Evolutionary conservation across 2,113 vertebrate genomes (phyloP), one percentile per base, ranked within the genome.

Genomic region (Rhinoptilus africanus): DNA sequence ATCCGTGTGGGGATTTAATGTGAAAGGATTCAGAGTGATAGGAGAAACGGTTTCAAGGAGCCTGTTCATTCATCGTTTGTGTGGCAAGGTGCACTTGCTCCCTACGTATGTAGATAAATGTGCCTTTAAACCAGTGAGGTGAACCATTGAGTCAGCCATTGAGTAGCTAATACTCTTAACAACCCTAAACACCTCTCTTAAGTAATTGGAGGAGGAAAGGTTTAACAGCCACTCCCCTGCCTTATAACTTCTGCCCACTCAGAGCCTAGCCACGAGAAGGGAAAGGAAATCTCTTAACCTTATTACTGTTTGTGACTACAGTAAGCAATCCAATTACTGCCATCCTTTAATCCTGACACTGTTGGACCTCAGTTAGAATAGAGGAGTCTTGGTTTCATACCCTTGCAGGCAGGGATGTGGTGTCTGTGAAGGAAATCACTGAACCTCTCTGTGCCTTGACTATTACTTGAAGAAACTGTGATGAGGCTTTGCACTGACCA

Each of bases 241-340:
- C 62, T 68, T 69, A 10, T 69, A 66, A 66, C 68, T 86, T 89
- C 64, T 92, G 73, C 76, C 64, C 93, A 28, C 84, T 83, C 68
- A 59, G 37, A 83, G 76, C 85, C 60, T 43, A 47, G 45, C 35
- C 59, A 39, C 63, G 91, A 54, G 51, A 43, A 78, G 84, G n/a
- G 91, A 92, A 84, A 78, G 76, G 86, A 95, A 96, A 93, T 91
- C 93, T 94, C 84, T 94, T 97, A 96, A 96, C 89, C 84, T 87
- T 85, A 67, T 96, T 95, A 89, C 51, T 88, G 73, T 89, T 91
- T 91, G 76, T 87, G 80, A 60, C 87, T 89, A 67, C 84, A 88
- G 84, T 56, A 78, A 89, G 77, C 73, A 96, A 94, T 97, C 77
- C 73, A 51, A 53, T 96, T 96, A 96, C 73, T 75, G 66, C 69